Percentiles rank a stretch among this genome's conserved stretches.
These are phyloP conservation scores for Stomatorhinus walkeri DNA, from an alignment of 2,797 vertebrate species.

Conservation along the genomic window DNA sequence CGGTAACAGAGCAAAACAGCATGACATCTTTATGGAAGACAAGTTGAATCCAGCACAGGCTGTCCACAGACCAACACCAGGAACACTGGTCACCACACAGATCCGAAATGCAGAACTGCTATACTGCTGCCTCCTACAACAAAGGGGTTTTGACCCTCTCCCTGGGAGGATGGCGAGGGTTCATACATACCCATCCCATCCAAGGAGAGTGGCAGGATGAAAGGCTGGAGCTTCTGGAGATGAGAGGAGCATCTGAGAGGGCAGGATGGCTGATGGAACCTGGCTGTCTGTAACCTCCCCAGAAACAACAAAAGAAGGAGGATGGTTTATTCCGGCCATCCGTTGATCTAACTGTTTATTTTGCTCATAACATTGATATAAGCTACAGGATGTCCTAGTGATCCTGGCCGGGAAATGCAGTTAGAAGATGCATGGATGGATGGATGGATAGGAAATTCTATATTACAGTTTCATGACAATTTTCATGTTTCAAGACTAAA, in stretches of 20 bases:
- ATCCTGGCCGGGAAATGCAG: not conserved
- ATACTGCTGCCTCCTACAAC: not conserved
- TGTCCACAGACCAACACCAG: conserved; percentile 40
- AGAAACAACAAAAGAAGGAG: not conserved
- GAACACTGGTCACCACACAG: conserved; percentile 45
- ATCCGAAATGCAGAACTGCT: conserved; percentile 50
- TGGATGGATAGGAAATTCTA: not conserved
- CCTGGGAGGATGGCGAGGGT: conserved; percentile 31
- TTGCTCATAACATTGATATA: not conserved
- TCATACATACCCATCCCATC: conserved; percentile 49
- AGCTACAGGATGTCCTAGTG: not conserved
- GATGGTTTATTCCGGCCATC: not conserved
- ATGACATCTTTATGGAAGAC: conserved; percentile 44
- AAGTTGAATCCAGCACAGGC: conserved; percentile 29
- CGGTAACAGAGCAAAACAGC: conserved; percentile 30
- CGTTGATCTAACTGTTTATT: not conserved
- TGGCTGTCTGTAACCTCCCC: not conserved
- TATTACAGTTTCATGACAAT: not conserved
- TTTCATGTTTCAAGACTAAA: not conserved
- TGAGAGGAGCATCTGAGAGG: conserved; percentile 43
- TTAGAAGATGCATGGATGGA: not conserved
- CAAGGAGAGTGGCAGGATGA: conserved; percentile 40
- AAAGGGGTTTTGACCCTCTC: conserved; percentile 30
- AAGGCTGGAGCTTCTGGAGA: conserved; percentile 57
- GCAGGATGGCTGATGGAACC: not conserved